Percentiles rank a stretch among this genome's conserved stretches.
phyloP scores from a whole-genome alignment of 30 jellyfish, hydroid and myxozoan species.

The Mastigias papua region DNA sequence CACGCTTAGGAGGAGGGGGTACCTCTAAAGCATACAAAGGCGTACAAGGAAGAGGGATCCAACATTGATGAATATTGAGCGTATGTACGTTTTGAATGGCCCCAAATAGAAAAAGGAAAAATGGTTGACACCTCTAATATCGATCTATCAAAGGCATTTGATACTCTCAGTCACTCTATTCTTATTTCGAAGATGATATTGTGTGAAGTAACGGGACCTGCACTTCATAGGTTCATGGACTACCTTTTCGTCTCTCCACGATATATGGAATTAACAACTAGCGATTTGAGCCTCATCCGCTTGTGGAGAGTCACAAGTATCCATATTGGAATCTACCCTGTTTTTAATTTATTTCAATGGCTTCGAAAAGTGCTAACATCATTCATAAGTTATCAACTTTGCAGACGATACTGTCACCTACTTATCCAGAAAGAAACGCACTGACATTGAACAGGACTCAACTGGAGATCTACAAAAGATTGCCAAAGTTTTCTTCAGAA shows the following conservation, averaged over 20 bases:
- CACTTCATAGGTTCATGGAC: not conserved
- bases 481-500: constrained; percentile 10
- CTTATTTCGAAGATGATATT: not conserved
- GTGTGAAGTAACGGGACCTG: not conserved
- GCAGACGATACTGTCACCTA: constrained; percentile 8
- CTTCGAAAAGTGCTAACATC: not conserved
- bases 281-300: not conserved
- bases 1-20: too few species aligned
- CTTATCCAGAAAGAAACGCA: not conserved
- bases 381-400: constrained; percentile 28
- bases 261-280: not conserved
- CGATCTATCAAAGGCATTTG: constrained; percentile 16
- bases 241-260: not conserved
- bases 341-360: constrained; percentile 7
- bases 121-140: not conserved
- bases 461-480: constrained; percentile 1
- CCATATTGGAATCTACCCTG: constrained; percentile 14
- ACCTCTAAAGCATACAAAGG: too few species aligned
- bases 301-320: constrained; percentile 17
- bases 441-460: not conserved
- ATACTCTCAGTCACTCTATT: not conserved
- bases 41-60: too few species aligned
- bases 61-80: too few species aligned
- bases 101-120: not conserved
- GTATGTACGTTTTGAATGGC: too few species aligned